A percentile compares a stretch with the other conserved stretches of the same genome.
Conservation (phyloP, 2,888 invertebrate genomes). For the Quadroppia sp. region DNA sequence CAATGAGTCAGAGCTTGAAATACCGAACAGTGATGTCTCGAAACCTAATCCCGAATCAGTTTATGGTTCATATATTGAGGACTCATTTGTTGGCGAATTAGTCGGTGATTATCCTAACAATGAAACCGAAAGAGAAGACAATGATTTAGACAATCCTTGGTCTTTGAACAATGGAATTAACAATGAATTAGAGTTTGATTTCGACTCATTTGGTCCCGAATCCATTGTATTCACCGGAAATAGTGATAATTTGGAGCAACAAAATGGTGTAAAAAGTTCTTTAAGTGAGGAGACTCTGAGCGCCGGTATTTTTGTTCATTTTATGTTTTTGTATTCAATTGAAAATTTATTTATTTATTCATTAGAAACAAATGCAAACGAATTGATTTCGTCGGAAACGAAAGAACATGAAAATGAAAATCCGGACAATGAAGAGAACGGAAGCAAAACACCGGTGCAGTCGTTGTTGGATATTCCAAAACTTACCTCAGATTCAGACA, state of each 20-base stretch:
- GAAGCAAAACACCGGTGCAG: background rate
- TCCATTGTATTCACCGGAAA: slow-evolving; percentile 43
- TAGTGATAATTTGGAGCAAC: background rate
- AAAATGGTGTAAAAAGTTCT: background rate
- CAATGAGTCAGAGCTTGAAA: slow-evolving; percentile 34
- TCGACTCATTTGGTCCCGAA: slow-evolving; percentile 46
- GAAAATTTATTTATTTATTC: background rate
- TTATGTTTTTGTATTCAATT: background rate
- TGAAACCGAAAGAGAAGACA: slow-evolving; percentile 15
- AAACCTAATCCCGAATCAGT: slow-evolving; percentile 46
- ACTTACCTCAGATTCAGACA: slow-evolving; percentile 26
- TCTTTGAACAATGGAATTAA: slow-evolving; percentile 33
- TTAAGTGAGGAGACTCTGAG: slow-evolving; percentile 36
- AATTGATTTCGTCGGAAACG: slow-evolving; percentile 3
- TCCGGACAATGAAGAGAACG: background rate
- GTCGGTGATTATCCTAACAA: slow-evolving; percentile 50
- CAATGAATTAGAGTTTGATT: slow-evolving; percentile 44
- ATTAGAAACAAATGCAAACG: slow-evolving; percentile 12
- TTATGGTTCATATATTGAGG: slow-evolving; percentile 45
- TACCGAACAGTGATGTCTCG: background rate
- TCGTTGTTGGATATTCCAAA: background rate
- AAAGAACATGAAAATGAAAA: background rate
- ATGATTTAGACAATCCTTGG: slow-evolving; percentile 30
- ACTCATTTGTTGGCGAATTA: slow-evolving; percentile 47
- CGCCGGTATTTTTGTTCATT: background rate